Evolutionary conservation across 2,888 invertebrate species (phyloP), one percentile per base, ranked within the genome.

Genomic region (Lasioglossum oenotherae): DNA sequence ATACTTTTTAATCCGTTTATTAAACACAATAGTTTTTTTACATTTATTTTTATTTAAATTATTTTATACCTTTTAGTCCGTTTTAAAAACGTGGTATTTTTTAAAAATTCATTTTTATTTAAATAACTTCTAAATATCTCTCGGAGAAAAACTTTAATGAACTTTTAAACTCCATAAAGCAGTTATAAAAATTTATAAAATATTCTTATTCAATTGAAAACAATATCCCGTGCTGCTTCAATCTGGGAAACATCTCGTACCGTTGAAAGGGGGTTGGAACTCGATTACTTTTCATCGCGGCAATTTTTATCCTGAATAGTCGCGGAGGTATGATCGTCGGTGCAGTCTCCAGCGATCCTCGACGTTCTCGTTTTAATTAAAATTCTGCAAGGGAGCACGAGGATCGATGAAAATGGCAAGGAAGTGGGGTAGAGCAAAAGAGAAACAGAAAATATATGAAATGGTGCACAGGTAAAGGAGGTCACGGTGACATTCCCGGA

Each of bases 401-500:
- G 38, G 69, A n/a, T 38, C 69, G 49, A 53, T 67, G 67, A 35
- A 67, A 35, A 19, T 35, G 23, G 64, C 23, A 35, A 31, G 67
- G 6, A 16, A 14, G 6, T 3, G 19, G 64, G 31, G 6, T 31
- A 2, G 64, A 16, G 16, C 31, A 6, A 27, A 14, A 23, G 12
- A 19, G 16, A 38, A 31, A 64, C 38, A n/a, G 23, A 27, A n/a
- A 27, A 72, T 46, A 46, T 41, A n/a, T 46, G 72, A 49, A 49
- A 44, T 16, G 38, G 23, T 41, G 19, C 35, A n/a, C 10, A 35
- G 38, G 44, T 10, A 64, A 79, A 76, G 27, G 44, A 64, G 84
- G 78, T 85, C 85, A 80, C 74, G 71, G 78, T 72, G 57, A 79
- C 64, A 74, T 69, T 80, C 74, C 19, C 60, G 23, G 41, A 64